Percentiles rank a stretch among this genome's conserved stretches.
Evolutionary conservation across 2,113 vertebrate genomes (phyloP).

Genomic region (Calyptommatus sinebrachiatus): DNA sequence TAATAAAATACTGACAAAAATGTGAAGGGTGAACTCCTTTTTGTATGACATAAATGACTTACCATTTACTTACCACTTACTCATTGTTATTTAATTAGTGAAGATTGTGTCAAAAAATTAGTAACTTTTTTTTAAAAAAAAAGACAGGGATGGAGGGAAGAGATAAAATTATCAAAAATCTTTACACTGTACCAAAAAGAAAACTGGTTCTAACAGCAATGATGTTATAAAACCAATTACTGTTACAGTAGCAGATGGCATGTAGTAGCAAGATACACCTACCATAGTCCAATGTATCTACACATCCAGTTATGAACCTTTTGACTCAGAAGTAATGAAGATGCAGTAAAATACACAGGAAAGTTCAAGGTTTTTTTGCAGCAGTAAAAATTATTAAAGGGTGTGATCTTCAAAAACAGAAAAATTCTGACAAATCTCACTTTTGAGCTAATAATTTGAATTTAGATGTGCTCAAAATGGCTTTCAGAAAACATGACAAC

Average conservation of each 20-base stretch:
- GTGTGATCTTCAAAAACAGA: background rate
- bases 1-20: no score
- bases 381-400: conserved; percentile 29
- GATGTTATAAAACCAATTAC: conserved; percentile 1
- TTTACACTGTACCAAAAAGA: background rate
- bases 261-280: background rate
- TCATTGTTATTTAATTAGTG: no score
- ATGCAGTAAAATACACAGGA: conserved; percentile 15
- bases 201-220: background rate
- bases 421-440: conserved; percentile 14
- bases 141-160: background rate
- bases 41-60: no score
- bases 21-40: no score
- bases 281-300: conserved; percentile 21
- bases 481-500: background rate
- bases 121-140: background rate
- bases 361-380: conserved; percentile 32
- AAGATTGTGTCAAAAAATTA: no score
- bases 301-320: background rate
- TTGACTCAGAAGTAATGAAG: conserved; percentile 26
- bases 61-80: no score
- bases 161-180: rapidly evolving
- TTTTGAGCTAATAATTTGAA: background rate
- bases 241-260: background rate
- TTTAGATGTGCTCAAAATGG: background rate